Conservation (phyloP, 2,888 invertebrate species). For the Deilephila elpenor region DNA sequence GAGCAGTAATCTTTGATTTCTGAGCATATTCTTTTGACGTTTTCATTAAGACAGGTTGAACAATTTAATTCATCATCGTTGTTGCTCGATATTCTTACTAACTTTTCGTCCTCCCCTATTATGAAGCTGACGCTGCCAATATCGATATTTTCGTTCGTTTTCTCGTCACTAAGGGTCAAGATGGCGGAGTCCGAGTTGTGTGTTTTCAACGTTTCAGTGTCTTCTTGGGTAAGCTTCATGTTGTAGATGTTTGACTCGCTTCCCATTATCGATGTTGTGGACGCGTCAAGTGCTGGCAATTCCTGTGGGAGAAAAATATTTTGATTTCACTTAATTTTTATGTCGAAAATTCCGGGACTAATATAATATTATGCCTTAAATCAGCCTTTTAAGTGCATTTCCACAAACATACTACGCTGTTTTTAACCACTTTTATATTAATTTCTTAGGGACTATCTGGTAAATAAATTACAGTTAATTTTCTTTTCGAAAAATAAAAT, state of each 20-base stretch:
- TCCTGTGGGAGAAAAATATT: slow-evolving; percentile 57
- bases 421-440: too few relatives aligned
- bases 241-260: slow-evolving; percentile 80
- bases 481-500: too few relatives aligned
- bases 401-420: too few relatives aligned
- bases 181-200: slow-evolving; percentile 77
- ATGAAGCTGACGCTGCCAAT: slow-evolving; percentile 63
- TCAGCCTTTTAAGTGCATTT: too few relatives aligned
- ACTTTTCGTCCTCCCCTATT: slow-evolving; percentile 64
- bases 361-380: background rate
- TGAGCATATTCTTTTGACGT: slow-evolving; percentile 69
- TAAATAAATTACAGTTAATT: too few relatives aligned
- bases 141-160: slow-evolving; percentile 32
- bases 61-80: slow-evolving; percentile 65
- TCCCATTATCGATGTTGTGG: slow-evolving; percentile 79
- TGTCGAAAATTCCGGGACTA: background rate
- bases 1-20: slow-evolving; percentile 71
- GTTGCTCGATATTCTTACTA: slow-evolving; percentile 73
- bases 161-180: slow-evolving; percentile 48
- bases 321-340: slow-evolving; percentile 9
- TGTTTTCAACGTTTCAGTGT: slow-evolving; percentile 54
- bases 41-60: slow-evolving; percentile 55
- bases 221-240: slow-evolving; percentile 59
- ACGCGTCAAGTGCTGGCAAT: slow-evolving; percentile 64
- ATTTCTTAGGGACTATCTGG: too few relatives aligned